These are phyloP conservation scores for Acinonyx jubatus DNA, from an alignment of 2,113 vertebrate genomes.

Conservation along the genomic window DNA sequence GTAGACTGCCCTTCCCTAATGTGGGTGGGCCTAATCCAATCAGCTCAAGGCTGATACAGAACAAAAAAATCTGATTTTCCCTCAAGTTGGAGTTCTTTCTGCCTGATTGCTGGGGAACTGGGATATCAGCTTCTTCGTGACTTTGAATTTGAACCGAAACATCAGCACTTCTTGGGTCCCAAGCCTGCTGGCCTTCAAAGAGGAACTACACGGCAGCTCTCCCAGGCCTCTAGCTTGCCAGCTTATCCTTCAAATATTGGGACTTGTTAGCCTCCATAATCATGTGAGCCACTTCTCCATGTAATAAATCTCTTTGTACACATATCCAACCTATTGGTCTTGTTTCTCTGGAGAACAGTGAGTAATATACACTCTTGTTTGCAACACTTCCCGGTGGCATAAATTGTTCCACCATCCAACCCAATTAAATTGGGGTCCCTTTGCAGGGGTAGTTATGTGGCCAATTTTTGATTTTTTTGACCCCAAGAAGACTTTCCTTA, in stretches of 20 bases:
- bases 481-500: background rate
- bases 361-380: background rate
- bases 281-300: background rate
- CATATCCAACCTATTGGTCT: background rate
- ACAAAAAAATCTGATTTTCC: background rate
- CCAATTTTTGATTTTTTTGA: background rate
- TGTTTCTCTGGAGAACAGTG: background rate
- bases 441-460: background rate
- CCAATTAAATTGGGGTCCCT: background rate
- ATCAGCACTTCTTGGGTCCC: background rate
- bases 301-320: background rate
- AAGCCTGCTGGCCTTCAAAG: background rate
- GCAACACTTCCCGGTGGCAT: background rate
- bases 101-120: background rate
- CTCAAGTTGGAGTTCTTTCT: background rate
- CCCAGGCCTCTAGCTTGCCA: background rate
- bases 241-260: background rate
- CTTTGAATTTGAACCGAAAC: background rate
- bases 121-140: background rate
- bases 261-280: background rate
- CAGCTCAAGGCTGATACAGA: background rate
- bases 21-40: background rate
- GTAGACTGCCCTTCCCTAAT: background rate
- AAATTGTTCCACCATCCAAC: background rate
- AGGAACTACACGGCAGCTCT: background rate